Evolutionary conservation across 2,797 vertebrate species (phyloP).

Genomic region (Phoeniculus purpureus): DNA sequence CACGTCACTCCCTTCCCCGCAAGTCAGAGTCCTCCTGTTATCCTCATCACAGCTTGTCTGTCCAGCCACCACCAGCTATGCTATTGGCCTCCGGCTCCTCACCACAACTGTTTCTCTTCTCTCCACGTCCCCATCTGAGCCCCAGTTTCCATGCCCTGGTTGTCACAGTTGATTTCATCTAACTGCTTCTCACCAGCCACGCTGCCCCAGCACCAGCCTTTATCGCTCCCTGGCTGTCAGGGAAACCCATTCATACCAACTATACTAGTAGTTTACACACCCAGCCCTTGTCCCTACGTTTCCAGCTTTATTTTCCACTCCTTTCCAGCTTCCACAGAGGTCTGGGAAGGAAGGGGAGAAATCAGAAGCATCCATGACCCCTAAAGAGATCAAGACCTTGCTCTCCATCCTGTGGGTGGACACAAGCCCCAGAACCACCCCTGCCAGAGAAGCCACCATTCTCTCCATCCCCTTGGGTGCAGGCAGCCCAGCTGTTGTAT

Average conservation of each 20-base stretch:
- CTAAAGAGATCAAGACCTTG: neutral
- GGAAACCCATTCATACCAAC: neutral
- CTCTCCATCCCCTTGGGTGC: neutral
- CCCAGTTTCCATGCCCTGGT: neutral
- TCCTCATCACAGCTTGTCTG: neutral
- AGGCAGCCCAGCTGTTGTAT: neutral
- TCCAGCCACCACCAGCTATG: neutral
- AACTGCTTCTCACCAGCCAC: neutral
- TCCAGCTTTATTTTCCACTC: neutral
- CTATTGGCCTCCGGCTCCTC: neutral
- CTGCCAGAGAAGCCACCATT: neutral
- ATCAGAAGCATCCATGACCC: neutral
- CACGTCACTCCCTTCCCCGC: neutral
- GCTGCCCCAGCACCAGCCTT: neutral
- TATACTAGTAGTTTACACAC: fast-evolving
- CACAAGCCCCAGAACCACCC: neutral
- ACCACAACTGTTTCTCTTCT: neutral
- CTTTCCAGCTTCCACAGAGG: neutral
- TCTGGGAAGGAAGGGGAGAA: neutral
- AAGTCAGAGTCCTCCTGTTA: fast-evolving
- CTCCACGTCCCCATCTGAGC: neutral
- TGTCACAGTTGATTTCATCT: neutral
- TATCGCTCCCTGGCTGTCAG: neutral
- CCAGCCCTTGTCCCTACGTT: neutral
- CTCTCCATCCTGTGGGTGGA: neutral